Percentiles rank a stretch among this genome's conserved stretches.
Evolutionary conservation across 2,797 vertebrate species (phyloP).

Genomic region (Sebastes paucispinis): DNA sequence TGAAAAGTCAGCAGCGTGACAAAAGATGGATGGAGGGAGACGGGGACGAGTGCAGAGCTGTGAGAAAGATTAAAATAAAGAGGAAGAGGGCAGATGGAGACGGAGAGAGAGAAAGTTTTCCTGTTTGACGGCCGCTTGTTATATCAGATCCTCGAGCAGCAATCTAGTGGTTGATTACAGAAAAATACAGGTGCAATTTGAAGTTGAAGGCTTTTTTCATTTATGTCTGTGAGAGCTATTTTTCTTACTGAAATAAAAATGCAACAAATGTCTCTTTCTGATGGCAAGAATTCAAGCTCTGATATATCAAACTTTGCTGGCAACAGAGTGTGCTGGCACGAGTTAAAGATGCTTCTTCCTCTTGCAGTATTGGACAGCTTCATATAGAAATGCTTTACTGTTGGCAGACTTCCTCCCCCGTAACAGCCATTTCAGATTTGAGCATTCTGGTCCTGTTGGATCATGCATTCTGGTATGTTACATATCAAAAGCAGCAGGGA

Average conservation of each 20-base stretch:
- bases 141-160: background rate
- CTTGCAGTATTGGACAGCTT: background rate
- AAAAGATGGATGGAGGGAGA: constrained; percentile 27
- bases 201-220: background rate
- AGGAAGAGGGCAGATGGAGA: constrained; percentile 18
- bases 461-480: background rate
- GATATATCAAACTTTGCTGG: background rate
- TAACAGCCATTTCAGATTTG: background rate
- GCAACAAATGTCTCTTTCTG: background rate
- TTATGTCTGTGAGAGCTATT: background rate
- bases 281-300: background rate
- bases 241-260: background rate
- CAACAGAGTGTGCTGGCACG: background rate
- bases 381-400: background rate
- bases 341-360: background rate
- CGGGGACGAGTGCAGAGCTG: background rate
- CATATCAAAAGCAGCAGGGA: background rate
- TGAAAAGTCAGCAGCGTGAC: constrained; percentile 37
- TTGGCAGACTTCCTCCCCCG: background rate
- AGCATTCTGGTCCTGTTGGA: background rate
- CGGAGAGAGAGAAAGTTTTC: background rate
- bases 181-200: background rate
- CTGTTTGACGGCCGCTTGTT: background rate
- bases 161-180: background rate
- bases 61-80: constrained; percentile 30